phyloP scores from a whole-genome alignment of 2,888 invertebrate genomes.

The Phymatocera aterrima region DNA sequence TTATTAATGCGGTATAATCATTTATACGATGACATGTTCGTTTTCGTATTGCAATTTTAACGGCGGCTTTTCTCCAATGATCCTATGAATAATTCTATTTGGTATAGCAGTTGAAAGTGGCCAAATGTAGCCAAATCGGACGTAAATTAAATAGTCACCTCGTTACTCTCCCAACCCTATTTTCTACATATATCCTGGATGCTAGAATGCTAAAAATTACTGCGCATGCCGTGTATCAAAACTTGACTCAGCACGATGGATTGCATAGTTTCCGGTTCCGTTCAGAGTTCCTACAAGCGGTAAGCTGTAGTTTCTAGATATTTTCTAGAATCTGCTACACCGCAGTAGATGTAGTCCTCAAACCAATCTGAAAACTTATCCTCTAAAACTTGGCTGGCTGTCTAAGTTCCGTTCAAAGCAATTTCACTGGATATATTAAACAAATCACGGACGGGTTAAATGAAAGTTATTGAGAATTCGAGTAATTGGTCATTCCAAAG shows the following conservation, averaged over 20 bases:
- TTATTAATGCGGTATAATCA: neutral
- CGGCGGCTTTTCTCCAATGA: neutral
- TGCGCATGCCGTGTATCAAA: neutral
- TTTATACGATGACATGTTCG: too few relatives aligned
- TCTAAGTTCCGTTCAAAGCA: neutral
- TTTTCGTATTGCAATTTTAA: neutral
- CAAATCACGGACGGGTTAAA: neutral
- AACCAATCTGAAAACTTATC: neutral
- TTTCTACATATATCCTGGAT: neutral
- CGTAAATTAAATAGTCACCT: neutral
- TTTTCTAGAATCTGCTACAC: neutral
- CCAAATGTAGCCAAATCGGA: neutral
- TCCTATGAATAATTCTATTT: neutral
- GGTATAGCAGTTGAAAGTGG: neutral
- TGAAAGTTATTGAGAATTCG: neutral
- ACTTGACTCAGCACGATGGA: conserved; percentile 10
- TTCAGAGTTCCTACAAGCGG: neutral
- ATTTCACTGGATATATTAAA: neutral
- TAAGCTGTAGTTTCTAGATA: neutral
- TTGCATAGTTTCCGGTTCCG: conserved; percentile 17
- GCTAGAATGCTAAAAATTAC: neutral
- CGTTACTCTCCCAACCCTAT: neutral
- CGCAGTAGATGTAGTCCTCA: neutral
- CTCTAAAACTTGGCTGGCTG: neutral
- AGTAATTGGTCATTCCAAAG: neutral